Percentiles rank a stretch among this genome's conserved stretches.
Conservation (phyloP, 2,888 invertebrate species). For the Nasonia oneida region DNA sequence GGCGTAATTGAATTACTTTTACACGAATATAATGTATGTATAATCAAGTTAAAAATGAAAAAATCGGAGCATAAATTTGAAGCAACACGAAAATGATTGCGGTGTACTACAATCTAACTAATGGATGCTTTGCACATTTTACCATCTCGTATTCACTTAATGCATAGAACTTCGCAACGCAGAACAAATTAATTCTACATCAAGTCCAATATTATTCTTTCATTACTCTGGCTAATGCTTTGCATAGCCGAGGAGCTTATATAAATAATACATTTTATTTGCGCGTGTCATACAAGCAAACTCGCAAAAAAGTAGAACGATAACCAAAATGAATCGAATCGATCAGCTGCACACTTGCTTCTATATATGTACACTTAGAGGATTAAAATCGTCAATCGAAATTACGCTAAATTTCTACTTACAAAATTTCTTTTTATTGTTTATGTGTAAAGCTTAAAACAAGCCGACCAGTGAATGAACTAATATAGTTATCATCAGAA, state of each 20-base stretch:
- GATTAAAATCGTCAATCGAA: neutral
- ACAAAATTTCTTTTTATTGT: neutral
- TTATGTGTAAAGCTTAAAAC: neutral
- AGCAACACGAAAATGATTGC: neutral
- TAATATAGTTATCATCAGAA: neutral
- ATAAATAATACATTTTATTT: neutral
- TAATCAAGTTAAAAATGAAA: neutral
- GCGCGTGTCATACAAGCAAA: neutral
- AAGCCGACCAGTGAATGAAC: constrained; percentile 3
- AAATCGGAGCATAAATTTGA: neutral
- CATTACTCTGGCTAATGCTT: neutral
- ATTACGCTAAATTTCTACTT: constrained; percentile 1
- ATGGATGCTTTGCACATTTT: no score
- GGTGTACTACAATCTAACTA: no score
- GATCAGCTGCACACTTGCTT: constrained; percentile 3
- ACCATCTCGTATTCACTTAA: no score
- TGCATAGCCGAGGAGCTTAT: neutral
- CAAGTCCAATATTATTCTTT: neutral
- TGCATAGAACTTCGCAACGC: no score
- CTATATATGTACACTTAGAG: constrained; percentile 18
- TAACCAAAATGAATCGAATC: neutral
- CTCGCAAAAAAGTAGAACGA: neutral
- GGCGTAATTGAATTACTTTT: neutral
- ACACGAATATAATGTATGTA: neutral
- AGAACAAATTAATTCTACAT: neutral